Evolutionary conservation across 2,797 vertebrate genomes (phyloP).

Genomic region (Molossus molossus): DNA sequence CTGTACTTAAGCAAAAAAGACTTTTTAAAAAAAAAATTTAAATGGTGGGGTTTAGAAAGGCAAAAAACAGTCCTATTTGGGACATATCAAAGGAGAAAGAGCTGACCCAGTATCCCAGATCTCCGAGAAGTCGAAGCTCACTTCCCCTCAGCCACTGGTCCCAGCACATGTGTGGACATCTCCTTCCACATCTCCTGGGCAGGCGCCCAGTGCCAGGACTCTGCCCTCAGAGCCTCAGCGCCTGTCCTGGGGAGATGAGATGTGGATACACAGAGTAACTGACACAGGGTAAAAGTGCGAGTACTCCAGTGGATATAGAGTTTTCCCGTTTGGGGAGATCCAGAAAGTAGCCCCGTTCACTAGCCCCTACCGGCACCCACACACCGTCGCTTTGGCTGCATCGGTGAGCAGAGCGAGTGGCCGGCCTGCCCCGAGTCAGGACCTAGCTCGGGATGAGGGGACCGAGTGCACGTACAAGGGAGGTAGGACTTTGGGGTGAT

Average conservation of each 20-base stretch:
- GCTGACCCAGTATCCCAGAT: neutral
- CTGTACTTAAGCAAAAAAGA: slow-evolving; percentile 35
- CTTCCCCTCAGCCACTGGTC: neutral
- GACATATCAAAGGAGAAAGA: slow-evolving; percentile 64
- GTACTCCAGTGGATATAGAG: neutral
- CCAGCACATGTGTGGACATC: neutral
- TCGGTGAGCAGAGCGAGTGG: neutral
- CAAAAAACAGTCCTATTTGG: slow-evolving; percentile 21
- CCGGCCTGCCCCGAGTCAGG: neutral
- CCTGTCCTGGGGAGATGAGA: neutral
- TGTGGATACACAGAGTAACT: neutral
- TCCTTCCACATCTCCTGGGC: neutral
- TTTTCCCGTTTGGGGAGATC: neutral
- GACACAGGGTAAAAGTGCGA: neutral
- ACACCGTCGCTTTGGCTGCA: neutral
- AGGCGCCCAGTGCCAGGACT: neutral
- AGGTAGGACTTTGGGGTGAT: neutral
- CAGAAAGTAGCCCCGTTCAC: neutral
- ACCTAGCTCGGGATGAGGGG: neutral
- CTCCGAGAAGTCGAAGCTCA: neutral
- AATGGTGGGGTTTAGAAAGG: slow-evolving; percentile 63
- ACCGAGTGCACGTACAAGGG: neutral
- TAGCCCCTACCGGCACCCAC: neutral
- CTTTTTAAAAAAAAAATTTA: neutral
- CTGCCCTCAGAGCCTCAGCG: neutral